These are phyloP conservation scores for Pipistrellus pipistrellus DNA, from an alignment of 2,797 vertebrate genomes.

Conservation along the genomic window DNA sequence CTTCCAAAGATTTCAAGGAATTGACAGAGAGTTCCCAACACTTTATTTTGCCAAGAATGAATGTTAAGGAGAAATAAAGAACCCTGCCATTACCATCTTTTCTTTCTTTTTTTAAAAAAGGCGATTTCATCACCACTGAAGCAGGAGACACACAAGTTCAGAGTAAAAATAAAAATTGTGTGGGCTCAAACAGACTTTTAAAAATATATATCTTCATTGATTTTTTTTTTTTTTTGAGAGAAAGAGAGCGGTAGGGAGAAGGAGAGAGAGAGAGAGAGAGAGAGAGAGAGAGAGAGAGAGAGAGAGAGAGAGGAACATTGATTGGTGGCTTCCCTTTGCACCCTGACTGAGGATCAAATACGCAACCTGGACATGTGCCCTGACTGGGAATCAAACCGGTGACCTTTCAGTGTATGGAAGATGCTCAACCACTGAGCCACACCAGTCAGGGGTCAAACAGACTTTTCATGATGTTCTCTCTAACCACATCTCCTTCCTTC, in stretches of 20 bases:
- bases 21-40: conserved; percentile 39
- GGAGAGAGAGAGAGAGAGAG: neutral
- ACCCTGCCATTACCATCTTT: conserved; percentile 15
- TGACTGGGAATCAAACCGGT: neutral
- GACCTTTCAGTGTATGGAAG: neutral
- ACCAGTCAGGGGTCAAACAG: neutral
- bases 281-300: too few species aligned
- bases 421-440: neutral
- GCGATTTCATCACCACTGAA: neutral
- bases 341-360: neutral
- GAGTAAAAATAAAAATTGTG: neutral
- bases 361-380: neutral
- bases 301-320: too few species aligned
- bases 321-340: neutral
- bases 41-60: conserved; percentile 65
- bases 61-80: conserved; percentile 17
- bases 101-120: neutral
- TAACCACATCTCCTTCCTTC: fast-evolving
- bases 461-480: fast-evolving
- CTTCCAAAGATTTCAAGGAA: conserved; percentile 52
- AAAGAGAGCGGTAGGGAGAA: neutral
- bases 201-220: neutral
- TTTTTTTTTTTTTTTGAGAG: neutral
- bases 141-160: neutral
- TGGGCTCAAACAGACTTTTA: neutral